phyloP scores from a whole-genome alignment of 2,888 invertebrate species.

The Drosophila lacicola region DNA sequence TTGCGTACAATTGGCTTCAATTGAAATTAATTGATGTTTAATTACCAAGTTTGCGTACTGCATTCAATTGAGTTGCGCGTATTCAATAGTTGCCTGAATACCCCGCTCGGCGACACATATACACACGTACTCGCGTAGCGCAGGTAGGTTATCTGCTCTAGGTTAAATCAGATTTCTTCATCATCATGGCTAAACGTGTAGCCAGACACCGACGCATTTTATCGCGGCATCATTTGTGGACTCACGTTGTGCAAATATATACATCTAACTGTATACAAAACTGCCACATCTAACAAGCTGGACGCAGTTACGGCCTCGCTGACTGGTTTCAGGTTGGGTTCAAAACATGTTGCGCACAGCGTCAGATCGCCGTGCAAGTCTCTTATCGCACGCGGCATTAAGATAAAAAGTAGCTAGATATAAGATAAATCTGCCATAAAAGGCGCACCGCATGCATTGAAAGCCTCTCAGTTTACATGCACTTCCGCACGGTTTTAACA shows the following conservation, averaged over 20 bases:
- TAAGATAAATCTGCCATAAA: constrained; percentile 58
- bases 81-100: constrained; percentile 11
- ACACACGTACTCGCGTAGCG: constrained; percentile 18
- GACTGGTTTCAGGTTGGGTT: constrained; percentile 19
- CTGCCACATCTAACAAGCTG: constrained; percentile 31
- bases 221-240: constrained; percentile 70
- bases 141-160: constrained; percentile 49
- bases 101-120: constrained; percentile 33
- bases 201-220: constrained; percentile 54
- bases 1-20: constrained; percentile 54
- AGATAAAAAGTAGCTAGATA: constrained; percentile 46
- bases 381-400: constrained; percentile 30
- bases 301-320: constrained; percentile 32
- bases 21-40: constrained; percentile 38
- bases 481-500: constrained; percentile 24
- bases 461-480: constrained; percentile 56
- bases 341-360: constrained; percentile 59
- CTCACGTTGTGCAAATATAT: constrained; percentile 79
- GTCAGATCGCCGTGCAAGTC: constrained; percentile 24
- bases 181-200: constrained; percentile 31
- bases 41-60: background rate
- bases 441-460: constrained; percentile 41
- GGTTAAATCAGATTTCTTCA: constrained; percentile 47
- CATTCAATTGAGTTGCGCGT: constrained; percentile 30
- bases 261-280: constrained; percentile 32